Evolutionary conservation across 2,797 vertebrate species (phyloP).

Genomic region (Hephaestus fuliginosus): DNA sequence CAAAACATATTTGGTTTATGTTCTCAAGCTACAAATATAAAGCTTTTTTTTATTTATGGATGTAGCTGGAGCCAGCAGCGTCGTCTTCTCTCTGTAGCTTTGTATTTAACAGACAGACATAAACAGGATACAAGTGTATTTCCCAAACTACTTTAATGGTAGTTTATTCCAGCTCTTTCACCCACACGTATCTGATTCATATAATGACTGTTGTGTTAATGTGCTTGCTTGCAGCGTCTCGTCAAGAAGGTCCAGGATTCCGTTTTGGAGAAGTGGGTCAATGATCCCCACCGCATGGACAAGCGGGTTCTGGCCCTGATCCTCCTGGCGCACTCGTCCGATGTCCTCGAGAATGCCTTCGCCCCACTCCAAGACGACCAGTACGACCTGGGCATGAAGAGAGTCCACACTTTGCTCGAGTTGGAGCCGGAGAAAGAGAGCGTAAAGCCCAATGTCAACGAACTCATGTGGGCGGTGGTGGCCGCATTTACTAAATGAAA

Average conservation of each 20-base stretch:
- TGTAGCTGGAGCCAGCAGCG: no score
- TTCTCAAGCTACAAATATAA: no score
- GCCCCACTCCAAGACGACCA: conserved; percentile 97
- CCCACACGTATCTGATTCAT: neutral
- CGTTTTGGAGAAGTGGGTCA: conserved; percentile 97
- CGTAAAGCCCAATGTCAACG: conserved; percentile 92
- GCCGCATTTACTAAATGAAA: conserved; percentile 96
- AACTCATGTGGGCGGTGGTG: conserved; percentile 98
- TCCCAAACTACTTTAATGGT: neutral
- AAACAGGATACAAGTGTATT: neutral
- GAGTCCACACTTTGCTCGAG: conserved; percentile 94
- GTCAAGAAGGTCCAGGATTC: conserved; percentile 97
- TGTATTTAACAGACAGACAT: no score
- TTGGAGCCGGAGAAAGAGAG: conserved; percentile 96
- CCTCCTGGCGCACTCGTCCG: conserved; percentile 95
- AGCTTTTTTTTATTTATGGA: no score
- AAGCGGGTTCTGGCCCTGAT: conserved; percentile 94
- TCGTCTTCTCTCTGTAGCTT: neutral
- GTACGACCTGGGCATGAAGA: conserved; percentile 97
- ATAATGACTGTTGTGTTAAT: neutral
- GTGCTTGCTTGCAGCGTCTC: conserved; percentile 85
- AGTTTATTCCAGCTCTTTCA: neutral
- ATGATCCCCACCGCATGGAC: conserved; percentile 97
- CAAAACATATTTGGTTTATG: neutral
- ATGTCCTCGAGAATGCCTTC: conserved; percentile 98